Conservation (phyloP, 2,113 vertebrate genomes). For the Larimichthys polyactis region DNA sequence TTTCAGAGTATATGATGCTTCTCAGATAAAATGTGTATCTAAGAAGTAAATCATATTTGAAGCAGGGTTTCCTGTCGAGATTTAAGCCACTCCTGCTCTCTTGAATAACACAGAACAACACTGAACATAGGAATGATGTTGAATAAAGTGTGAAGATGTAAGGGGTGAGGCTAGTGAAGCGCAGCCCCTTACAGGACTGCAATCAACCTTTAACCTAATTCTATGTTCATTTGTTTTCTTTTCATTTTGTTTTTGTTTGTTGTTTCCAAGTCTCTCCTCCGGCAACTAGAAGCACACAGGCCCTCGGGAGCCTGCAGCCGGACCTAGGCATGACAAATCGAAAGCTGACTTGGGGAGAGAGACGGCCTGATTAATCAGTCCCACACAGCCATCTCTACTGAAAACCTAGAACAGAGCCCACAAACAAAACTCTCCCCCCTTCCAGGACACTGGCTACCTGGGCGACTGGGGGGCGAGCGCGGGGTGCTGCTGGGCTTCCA, state of each 20-base stretch:
- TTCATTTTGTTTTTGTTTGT: constrained; percentile 75
- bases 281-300: constrained; percentile 83
- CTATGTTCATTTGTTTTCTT: constrained; percentile 83
- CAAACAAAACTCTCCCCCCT: constrained; percentile 82
- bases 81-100: constrained; percentile 6
- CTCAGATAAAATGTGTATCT: constrained; percentile 48
- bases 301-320: constrained; percentile 83
- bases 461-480: constrained; percentile 67
- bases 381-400: constrained; percentile 73
- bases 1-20: constrained; percentile 21
- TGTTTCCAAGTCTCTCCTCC: constrained; percentile 84
- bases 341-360: constrained; percentile 82
- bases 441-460: constrained; percentile 84
- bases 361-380: constrained; percentile 81
- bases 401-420: constrained; percentile 73
- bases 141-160: constrained; percentile 57
- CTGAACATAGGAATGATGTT: constrained; percentile 33
- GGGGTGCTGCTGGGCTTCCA: constrained; percentile 78
- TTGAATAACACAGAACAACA: constrained; percentile 10
- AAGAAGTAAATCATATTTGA: constrained; percentile 25
- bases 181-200: constrained; percentile 65
- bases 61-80: constrained; percentile 8
- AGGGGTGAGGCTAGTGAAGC: constrained; percentile 54
- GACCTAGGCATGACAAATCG: constrained; percentile 84
- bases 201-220: constrained; percentile 79